Conservation (phyloP, 1,140 invertebrate species). For the Bombus pyrosoma region DNA sequence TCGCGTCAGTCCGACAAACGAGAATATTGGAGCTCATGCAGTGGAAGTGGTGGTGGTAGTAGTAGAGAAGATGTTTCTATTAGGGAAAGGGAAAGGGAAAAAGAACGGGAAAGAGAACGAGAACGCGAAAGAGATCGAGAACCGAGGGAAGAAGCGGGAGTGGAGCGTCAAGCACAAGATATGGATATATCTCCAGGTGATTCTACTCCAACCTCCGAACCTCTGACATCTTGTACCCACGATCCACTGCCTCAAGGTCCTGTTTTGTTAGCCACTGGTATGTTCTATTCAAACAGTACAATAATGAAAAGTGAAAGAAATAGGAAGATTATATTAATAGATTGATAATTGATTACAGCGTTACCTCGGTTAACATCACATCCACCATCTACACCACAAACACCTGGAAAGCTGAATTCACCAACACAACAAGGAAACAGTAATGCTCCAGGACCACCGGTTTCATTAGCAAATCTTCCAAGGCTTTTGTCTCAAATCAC, state of each 20-base stretch:
- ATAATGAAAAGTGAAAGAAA: background rate
- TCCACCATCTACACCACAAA: constrained; percentile 79
- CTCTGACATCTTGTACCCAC: constrained; percentile 78
- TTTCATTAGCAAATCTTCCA: constrained; percentile 82
- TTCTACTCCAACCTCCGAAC: constrained; percentile 90
- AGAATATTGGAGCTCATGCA: constrained; percentile 80
- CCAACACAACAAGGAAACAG: constrained; percentile 80
- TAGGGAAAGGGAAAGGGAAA: constrained; percentile 74
- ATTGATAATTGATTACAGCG: constrained; percentile 74
- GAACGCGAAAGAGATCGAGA: constrained; percentile 75
- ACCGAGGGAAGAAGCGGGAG: constrained; percentile 74
- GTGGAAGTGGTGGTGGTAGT: constrained; percentile 72
- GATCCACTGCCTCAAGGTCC: constrained; percentile 82
- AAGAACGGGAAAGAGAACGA: constrained; percentile 76
- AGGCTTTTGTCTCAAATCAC: constrained; percentile 83
- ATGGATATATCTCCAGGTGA: constrained; percentile 95
- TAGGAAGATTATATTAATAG: background rate
- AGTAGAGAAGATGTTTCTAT: constrained; percentile 69
- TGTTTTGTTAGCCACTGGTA: constrained; percentile 85
- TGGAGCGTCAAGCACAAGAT: constrained; percentile 85
- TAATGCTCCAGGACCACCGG: constrained; percentile 84
- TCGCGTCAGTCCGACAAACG: constrained; percentile 81
- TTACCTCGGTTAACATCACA: constrained; percentile 87
- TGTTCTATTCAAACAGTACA: constrained; percentile 3
- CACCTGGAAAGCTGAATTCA: constrained; percentile 81